Conservation (phyloP, 2,888 invertebrate species). For the Dasysyrphus tricinctus region DNA sequence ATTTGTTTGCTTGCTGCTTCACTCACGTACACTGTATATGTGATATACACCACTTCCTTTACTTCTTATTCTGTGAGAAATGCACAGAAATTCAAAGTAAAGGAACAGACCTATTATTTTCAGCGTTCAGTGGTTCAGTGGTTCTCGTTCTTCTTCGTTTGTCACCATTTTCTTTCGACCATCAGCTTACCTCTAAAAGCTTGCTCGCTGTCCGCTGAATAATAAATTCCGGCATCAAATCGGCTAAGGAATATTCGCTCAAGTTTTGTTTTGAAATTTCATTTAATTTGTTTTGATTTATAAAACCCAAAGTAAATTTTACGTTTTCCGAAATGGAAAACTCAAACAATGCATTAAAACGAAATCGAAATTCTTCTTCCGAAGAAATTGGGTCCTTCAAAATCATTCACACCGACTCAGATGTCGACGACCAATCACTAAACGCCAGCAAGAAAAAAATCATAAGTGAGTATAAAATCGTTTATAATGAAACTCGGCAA, state of each 20-base stretch:
- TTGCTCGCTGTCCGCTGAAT: neutral
- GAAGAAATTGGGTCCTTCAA: slow-evolving; percentile 64
- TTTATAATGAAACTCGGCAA: slow-evolving; percentile 52
- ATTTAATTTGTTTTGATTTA: slow-evolving; percentile 50
- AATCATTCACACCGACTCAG: slow-evolving; percentile 54
- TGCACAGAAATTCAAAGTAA: no score
- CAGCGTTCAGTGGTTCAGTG: no score
- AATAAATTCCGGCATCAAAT: slow-evolving; percentile 1
- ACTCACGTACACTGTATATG: no score
- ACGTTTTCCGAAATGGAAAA: slow-evolving; percentile 39
- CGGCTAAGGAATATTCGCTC: slow-evolving; percentile 68
- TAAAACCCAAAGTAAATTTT: neutral
- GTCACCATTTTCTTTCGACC: no score
- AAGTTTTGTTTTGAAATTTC: slow-evolving; percentile 54
- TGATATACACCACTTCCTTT: no score
- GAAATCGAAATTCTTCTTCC: neutral
- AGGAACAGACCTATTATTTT: no score
- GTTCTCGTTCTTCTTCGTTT: no score
- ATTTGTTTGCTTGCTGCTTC: no score
- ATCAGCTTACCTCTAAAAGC: slow-evolving; percentile 1
- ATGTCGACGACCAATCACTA: neutral
- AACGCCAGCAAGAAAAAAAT: slow-evolving; percentile 18
- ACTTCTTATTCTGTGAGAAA: no score
- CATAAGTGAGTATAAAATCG: slow-evolving; percentile 64
- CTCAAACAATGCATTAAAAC: slow-evolving; percentile 5